Conservation (phyloP, 2,113 vertebrate species). For the Syngnathus floridae region DNA sequence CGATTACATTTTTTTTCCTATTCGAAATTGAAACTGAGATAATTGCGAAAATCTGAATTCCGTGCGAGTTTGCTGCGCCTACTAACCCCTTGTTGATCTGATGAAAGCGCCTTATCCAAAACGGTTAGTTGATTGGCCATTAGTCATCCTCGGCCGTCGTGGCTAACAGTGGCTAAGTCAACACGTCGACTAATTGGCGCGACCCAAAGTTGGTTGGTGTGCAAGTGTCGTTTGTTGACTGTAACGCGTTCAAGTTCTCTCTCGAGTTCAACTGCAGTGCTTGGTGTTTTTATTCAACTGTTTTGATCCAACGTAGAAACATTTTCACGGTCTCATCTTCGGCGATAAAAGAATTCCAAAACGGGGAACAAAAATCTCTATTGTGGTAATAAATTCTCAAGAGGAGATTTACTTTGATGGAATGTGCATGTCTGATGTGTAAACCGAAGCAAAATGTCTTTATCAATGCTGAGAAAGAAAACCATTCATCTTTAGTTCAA, state of each 20-base stretch:
- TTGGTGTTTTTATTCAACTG: background rate
- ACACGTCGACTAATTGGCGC: too few relatives aligned
- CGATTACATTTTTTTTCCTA: too few relatives aligned
- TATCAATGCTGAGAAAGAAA: background rate
- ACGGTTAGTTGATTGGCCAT: too few relatives aligned
- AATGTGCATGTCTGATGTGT: constrained; percentile 3
- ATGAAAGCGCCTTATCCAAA: too few relatives aligned
- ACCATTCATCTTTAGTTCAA: background rate
- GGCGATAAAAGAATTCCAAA: background rate
- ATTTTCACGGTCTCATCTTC: background rate
- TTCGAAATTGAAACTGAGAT: too few relatives aligned
- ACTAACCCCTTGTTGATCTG: too few relatives aligned
- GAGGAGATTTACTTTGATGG: constrained; percentile 2
- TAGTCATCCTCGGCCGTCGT: too few relatives aligned
- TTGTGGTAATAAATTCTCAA: background rate
- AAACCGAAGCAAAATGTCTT: background rate
- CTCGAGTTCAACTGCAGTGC: background rate
- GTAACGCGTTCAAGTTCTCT: background rate
- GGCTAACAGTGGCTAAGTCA: too few relatives aligned
- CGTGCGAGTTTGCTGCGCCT: too few relatives aligned
- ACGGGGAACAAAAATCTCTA: background rate
- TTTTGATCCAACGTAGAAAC: background rate
- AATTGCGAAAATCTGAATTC: too few relatives aligned
- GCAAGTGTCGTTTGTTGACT: background rate
- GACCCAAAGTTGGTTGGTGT: too few relatives aligned